A percentile compares a stretch with the other conserved stretches of the same genome.
These are phyloP conservation scores for Micromys minutus DNA, from an alignment of 2,113 vertebrate genomes.

Conservation along the genomic window DNA sequence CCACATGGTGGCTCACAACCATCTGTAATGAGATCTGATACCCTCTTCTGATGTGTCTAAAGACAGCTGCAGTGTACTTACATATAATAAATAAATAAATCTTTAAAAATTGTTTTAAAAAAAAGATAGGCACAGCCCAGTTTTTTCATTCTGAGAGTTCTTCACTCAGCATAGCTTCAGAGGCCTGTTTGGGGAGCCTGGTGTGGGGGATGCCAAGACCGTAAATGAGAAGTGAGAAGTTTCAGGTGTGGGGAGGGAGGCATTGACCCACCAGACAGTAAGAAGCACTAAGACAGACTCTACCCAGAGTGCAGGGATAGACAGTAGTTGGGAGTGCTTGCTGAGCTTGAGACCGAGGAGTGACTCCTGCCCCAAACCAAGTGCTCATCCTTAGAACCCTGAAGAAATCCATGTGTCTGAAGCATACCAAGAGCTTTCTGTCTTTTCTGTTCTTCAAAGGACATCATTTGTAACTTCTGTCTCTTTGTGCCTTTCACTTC, in stretches of 20 bases:
- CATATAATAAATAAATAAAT: too few species aligned
- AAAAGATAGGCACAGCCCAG: too few species aligned
- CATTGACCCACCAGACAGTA: background rate
- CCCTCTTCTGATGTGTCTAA: too few species aligned
- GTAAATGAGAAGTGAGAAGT: background rate
- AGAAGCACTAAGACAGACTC: background rate
- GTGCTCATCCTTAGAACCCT: background rate
- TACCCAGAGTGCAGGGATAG: background rate
- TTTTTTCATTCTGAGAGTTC: background rate
- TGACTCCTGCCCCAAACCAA: background rate
- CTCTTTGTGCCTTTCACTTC: background rate
- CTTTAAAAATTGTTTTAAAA: too few species aligned
- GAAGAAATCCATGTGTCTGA: background rate
- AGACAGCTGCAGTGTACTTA: too few species aligned
- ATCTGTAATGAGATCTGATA: too few species aligned
- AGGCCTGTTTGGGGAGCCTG: background rate
- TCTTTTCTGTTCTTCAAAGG: background rate
- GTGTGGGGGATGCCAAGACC: background rate
- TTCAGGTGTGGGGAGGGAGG: background rate
- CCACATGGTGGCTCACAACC: too few species aligned
- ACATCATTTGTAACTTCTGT: background rate
- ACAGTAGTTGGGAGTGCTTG: background rate
- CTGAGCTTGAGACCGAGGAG: background rate
- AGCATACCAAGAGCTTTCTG: background rate
- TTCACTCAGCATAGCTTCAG: background rate